phyloP scores from a whole-genome alignment of 1,140 invertebrate species.

The Pogonus chalceus region DNA sequence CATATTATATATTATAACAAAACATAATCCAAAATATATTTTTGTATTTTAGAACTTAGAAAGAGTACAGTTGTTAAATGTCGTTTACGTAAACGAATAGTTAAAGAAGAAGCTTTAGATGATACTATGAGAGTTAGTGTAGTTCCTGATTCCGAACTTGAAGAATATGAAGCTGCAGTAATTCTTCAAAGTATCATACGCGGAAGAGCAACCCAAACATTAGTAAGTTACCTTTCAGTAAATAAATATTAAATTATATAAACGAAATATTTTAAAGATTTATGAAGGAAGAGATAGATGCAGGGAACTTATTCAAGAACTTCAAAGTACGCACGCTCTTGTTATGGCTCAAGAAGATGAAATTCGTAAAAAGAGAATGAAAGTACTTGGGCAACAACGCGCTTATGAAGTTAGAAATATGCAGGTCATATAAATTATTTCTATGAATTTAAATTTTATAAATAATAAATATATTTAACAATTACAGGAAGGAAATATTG shows the following conservation, averaged over 20 bases:
- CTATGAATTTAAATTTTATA: slow-evolving; percentile 5
- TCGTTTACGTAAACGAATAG: slow-evolving; percentile 32
- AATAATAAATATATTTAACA: slow-evolving; percentile 4
- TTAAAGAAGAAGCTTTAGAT: slow-evolving; percentile 28
- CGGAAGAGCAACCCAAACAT: slow-evolving; percentile 55
- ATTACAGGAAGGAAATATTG: slow-evolving; percentile 37
- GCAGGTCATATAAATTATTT: slow-evolving; percentile 9
- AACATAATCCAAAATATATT: not conserved
- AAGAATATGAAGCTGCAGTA: slow-evolving; percentile 44
- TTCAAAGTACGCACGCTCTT: slow-evolving; percentile 51
- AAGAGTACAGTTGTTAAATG: not conserved
- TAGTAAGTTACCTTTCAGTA: slow-evolving; percentile 40
- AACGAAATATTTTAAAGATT: slow-evolving; percentile 41
- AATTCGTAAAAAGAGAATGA: slow-evolving; percentile 37
- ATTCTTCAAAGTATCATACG: slow-evolving; percentile 54
- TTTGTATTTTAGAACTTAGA: not conserved
- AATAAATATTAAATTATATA: not conserved
- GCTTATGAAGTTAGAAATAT: slow-evolving; percentile 23
- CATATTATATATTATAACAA: not conserved
- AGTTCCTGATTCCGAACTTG: slow-evolving; percentile 42
- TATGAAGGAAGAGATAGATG: slow-evolving; percentile 55
- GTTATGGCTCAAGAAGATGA: slow-evolving; percentile 38
- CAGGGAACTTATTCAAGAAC: slow-evolving; percentile 55
- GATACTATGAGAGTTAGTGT: slow-evolving; percentile 46
- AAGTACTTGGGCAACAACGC: slow-evolving; percentile 36